Evolutionary conservation across 2,888 invertebrate species (phyloP).

Genomic region (Heliconius ismenius): DNA sequence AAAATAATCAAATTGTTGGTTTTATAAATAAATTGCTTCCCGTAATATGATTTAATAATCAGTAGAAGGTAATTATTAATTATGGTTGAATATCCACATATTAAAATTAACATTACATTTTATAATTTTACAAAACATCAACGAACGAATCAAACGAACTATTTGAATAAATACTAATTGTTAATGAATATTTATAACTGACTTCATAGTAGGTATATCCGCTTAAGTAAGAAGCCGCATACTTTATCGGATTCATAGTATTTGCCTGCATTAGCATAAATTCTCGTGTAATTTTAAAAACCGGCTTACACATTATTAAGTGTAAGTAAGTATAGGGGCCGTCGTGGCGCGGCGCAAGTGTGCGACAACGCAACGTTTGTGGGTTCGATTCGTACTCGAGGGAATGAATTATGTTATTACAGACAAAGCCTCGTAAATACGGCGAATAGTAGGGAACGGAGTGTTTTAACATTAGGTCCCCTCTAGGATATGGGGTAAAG

Average conservation of each 20-base stretch:
- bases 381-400: no score
- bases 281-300: slow-evolving; percentile 15
- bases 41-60: not conserved
- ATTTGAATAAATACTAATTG: not conserved
- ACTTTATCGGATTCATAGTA: slow-evolving; percentile 34
- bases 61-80: not conserved
- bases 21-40: not conserved
- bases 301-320: not conserved
- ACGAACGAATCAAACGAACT: not conserved
- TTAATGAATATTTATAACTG: slow-evolving; percentile 5
- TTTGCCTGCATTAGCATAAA: slow-evolving; percentile 31
- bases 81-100: no score
- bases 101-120: no score
- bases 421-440: no score
- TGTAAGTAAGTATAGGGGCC: no score
- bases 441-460: no score
- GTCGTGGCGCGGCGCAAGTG: no score
- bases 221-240: slow-evolving; percentile 32
- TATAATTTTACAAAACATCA: no score
- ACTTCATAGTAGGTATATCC: slow-evolving; percentile 15
- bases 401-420: no score
- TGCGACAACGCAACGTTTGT: no score
- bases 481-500: no score
- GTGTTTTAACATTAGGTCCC: no score
- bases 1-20: not conserved